These are phyloP conservation scores for Australoheros facetus DNA, from an alignment of 2,797 vertebrate species.

Conservation along the genomic window DNA sequence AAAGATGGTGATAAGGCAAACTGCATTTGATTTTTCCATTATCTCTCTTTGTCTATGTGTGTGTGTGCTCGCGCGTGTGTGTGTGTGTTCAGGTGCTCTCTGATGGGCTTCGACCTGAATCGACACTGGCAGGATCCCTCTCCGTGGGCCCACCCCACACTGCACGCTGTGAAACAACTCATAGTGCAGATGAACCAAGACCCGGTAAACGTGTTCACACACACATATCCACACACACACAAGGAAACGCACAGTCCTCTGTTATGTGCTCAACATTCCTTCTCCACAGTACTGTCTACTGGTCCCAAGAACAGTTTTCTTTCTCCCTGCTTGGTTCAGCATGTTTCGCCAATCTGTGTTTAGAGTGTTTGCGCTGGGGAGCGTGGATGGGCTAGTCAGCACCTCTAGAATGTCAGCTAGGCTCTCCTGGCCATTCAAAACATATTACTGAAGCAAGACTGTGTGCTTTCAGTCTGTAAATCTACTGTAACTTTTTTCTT, in stretches of 20 bases:
- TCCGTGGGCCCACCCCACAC: slow-evolving; percentile 94
- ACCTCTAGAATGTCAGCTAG: slow-evolving; percentile 73
- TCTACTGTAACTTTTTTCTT: slow-evolving; percentile 63
- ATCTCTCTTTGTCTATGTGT: not conserved
- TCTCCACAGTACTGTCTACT: slow-evolving; percentile 33
- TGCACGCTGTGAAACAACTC: slow-evolving; percentile 94
- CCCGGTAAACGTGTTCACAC: slow-evolving; percentile 82
- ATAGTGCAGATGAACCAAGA: slow-evolving; percentile 95
- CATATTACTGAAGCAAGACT: slow-evolving; percentile 65
- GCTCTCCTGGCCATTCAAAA: slow-evolving; percentile 72
- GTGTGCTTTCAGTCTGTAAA: slow-evolving; percentile 44
- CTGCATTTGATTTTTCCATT: not conserved
- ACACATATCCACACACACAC: slow-evolving; percentile 19
- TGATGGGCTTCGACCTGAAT: slow-evolving; percentile 98
- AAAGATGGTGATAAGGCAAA: not conserved
- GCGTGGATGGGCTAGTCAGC: slow-evolving; percentile 64
- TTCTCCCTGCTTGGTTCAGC: slow-evolving; percentile 70
- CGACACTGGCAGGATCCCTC: slow-evolving; percentile 97
- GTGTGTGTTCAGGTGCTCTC: slow-evolving; percentile 85
- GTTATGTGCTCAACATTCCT: slow-evolving; percentile 29
- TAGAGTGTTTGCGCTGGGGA: slow-evolving; percentile 53
- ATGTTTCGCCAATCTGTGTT: slow-evolving; percentile 60
- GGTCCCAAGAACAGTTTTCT: slow-evolving; percentile 42
- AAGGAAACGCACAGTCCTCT: slow-evolving; percentile 16
- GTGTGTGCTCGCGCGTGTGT: slow-evolving; percentile 24